Base-by-base conservation (phyloP, 1,140 invertebrate genomes). In the Anastrepha ludens region DNA sequence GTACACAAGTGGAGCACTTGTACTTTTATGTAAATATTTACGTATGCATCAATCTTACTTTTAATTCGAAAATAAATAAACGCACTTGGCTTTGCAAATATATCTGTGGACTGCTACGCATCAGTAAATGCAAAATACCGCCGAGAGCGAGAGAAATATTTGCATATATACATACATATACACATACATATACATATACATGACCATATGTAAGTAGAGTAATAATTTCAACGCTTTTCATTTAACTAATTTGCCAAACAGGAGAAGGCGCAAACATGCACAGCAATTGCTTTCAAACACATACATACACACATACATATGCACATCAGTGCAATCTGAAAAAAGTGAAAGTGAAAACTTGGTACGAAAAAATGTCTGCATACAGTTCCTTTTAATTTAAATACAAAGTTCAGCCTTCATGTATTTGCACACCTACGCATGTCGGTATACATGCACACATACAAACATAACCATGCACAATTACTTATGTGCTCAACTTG, bases 11-110 rank as follows among this genome's bases (percentile, higher is more conserved):
- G 50, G 11, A 41, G 47, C 50, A 81, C n/a, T 50, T 81, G 20
- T 15, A 20, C 47, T 81, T 81, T 81, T 81, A 55, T 2, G n/a
- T 55, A 81, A 81, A 81, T 81, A 81, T 81, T 81, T 55, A 81
- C 1, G 7, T 81, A 81, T 81, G 17, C n/a, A 50, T 81, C 17
- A 50, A 50, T 81, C 47, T 9, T 55, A 3, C n/a, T 81, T 20
- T 44, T 44, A 44, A 44, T 70, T 13, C 41, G 6, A 74, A 74
- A 74, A 74, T 44, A n/a, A 47, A 74, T 74, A 74, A 47, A 74
- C 5, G 39, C 13, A 47, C 67, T 15, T 41, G 44, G 9, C n/a
- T 7, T 41, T 70, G 39, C 15, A 62, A 62, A 62, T 62, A 55
- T 1, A n/a, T 39, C 64, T 41, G 64, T 39, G 4, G 2, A 29